Conservation (phyloP, 1,140 invertebrate species). For the Eueides isabella region DNA sequence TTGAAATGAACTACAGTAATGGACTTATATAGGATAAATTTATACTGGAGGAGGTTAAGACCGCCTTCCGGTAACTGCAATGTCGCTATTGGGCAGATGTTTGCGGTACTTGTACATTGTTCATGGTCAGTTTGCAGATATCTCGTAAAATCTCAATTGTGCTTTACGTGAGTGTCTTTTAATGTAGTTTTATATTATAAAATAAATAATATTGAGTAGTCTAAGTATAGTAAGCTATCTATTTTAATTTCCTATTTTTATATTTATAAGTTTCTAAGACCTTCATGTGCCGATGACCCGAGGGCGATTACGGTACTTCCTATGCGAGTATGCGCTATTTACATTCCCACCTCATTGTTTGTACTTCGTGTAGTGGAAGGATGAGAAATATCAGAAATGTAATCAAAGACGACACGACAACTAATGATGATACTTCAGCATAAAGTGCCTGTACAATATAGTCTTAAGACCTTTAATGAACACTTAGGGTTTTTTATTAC, state of each 20-base stretch:
- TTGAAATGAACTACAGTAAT: slow-evolving; percentile 4
- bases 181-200: neutral
- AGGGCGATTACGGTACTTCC: slow-evolving; percentile 67
- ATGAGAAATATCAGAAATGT: slow-evolving; percentile 57
- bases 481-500: neutral
- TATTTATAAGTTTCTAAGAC: slow-evolving; percentile 44
- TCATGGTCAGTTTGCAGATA: slow-evolving; percentile 34
- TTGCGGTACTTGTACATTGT: slow-evolving; percentile 47
- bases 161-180: neutral
- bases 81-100: slow-evolving; percentile 38
- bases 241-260: slow-evolving; percentile 12
- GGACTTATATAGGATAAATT: slow-evolving; percentile 35
- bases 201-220: neutral
- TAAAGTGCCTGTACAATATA: neutral
- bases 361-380: slow-evolving; percentile 55
- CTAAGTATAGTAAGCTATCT: neutral
- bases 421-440: slow-evolving; percentile 18
- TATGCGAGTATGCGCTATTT: slow-evolving; percentile 56
- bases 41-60: slow-evolving; percentile 46
- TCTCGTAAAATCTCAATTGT: slow-evolving; percentile 21
- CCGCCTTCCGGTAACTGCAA: slow-evolving; percentile 36
- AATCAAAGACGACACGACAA: slow-evolving; percentile 50
- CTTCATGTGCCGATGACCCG: slow-evolving; percentile 70
- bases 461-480: neutral
- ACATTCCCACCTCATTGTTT: slow-evolving; percentile 61